Conservation (phyloP, 2,113 vertebrate genomes). For the Pyrgilauda ruficollis region DNA sequence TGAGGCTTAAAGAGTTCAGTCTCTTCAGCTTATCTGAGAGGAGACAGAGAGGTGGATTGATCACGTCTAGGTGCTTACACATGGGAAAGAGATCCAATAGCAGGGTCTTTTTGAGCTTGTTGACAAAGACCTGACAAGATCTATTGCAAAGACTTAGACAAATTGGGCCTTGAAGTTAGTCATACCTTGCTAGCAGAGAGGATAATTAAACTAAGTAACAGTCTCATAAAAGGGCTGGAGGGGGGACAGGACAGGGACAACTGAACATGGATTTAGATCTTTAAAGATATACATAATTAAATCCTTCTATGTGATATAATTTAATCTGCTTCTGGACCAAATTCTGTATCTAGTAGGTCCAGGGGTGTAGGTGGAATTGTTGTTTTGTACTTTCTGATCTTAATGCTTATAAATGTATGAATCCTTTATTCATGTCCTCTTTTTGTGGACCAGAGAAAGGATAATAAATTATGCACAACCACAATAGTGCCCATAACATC, state of each 20-base stretch:
- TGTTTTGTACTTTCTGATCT: neutral
- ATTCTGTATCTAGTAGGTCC: neutral
- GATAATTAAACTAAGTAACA: neutral
- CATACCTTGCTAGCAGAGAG: neutral
- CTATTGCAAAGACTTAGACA: neutral
- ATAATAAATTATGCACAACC: neutral
- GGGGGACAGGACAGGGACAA: accelerated
- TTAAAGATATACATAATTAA: neutral
- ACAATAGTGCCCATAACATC: neutral
- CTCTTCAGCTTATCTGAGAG: neutral
- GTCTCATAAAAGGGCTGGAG: neutral
- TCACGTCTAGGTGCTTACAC: neutral
- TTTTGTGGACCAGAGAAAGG: neutral
- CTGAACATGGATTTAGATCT: neutral
- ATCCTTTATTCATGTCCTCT: neutral
- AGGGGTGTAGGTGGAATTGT: neutral
- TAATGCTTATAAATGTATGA: neutral
- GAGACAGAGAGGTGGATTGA: neutral
- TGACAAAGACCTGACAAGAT: neutral
- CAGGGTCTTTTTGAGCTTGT: neutral
- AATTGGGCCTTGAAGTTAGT: neutral
- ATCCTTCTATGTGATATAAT: neutral
- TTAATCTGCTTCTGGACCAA: neutral
- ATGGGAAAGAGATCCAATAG: neutral
- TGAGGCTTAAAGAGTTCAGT: neutral